phyloP scores from a whole-genome alignment of 2,888 invertebrate genomes.

The Gymnoscelis rufifasciata region DNA sequence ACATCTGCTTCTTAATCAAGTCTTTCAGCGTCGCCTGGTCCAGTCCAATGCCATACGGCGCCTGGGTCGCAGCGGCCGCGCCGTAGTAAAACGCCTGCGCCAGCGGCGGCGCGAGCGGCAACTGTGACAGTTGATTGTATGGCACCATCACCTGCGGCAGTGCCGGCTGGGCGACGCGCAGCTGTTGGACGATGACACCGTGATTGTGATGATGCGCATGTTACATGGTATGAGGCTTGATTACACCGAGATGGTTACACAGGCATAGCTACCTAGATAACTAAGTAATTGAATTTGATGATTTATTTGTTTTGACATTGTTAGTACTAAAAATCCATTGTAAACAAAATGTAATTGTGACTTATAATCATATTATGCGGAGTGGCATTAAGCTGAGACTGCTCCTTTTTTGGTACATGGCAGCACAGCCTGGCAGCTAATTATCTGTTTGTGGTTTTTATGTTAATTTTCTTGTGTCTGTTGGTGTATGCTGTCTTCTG shows the following conservation, averaged over 20 bases:
- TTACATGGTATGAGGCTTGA: neutral
- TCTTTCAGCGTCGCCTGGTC: constrained; percentile 86
- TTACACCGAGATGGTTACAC: neutral
- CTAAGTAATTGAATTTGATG: too few relatives aligned
- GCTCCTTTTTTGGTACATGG: too few relatives aligned
- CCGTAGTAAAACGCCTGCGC: constrained; percentile 81
- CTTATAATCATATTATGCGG: too few relatives aligned
- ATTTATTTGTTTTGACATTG: too few relatives aligned
- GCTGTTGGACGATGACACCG: constrained; percentile 36
- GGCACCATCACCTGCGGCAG: constrained; percentile 64
- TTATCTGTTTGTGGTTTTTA: too few relatives aligned
- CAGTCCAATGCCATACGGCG: constrained; percentile 74
- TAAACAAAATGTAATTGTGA: too few relatives aligned
- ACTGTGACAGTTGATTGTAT: constrained; percentile 43
- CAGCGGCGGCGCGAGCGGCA: constrained; percentile 46
- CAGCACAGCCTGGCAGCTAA: too few relatives aligned
- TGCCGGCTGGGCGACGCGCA: constrained; percentile 55
- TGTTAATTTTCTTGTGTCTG: too few relatives aligned
- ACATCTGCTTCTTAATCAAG: constrained; percentile 94
- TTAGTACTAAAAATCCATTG: too few relatives aligned
- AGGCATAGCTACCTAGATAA: too few relatives aligned
- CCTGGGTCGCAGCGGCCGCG: constrained; percentile 64
- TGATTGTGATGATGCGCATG: constrained; percentile 7
- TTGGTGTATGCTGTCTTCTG: too few relatives aligned
- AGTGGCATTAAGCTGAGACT: too few relatives aligned